These are phyloP conservation scores for Campaea margaritaria DNA, from an alignment of 2,888 invertebrate genomes.

Conservation along the genomic window DNA sequence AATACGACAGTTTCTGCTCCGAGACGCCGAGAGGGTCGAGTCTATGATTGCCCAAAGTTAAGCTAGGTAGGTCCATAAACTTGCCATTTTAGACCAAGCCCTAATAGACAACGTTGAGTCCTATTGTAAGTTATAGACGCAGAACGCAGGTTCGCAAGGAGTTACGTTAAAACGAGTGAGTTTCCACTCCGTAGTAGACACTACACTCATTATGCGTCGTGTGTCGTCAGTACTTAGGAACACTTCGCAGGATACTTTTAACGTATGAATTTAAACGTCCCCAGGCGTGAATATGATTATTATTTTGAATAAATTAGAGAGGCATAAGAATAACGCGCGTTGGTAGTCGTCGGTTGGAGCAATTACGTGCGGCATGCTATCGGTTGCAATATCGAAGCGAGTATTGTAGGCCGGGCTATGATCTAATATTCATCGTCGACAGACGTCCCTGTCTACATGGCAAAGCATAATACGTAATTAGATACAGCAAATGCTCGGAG, in stretches of 20 bases:
- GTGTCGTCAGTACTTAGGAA: conserved; percentile 53
- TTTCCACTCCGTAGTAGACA: conserved; percentile 5
- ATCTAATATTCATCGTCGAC: conserved; percentile 82
- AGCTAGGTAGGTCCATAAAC: conserved; percentile 56
- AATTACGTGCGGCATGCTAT: conserved; percentile 56
- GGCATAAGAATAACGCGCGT: conserved; percentile 21
- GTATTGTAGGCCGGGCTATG: conserved; percentile 62
- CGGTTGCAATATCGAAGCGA: conserved; percentile 66
- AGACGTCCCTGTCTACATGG: conserved; percentile 76
- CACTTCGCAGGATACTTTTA: conserved; percentile 49
- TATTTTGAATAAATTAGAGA: conserved; percentile 26
- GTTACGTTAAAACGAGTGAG: conserved; percentile 25
- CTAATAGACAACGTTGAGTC: conserved; percentile 35
- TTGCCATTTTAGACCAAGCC: conserved; percentile 43
- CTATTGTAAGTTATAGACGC: conserved; percentile 39
- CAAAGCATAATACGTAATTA: conserved; percentile 83
- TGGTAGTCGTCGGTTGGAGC: conserved; percentile 49
- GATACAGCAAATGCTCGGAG: conserved; percentile 79
- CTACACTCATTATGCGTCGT: conserved; percentile 58
- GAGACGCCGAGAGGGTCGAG: conserved; percentile 65
- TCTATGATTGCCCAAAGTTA: conserved; percentile 75
- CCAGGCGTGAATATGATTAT: conserved; percentile 41
- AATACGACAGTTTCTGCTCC: conserved; percentile 79
- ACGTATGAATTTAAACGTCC: conserved; percentile 43
- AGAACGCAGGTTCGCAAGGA: conserved; percentile 25